Evolutionary conservation across 2,888 invertebrate species (phyloP), one percentile per base, ranked within the genome.

Genomic region (Helicoverpa assulta): DNA sequence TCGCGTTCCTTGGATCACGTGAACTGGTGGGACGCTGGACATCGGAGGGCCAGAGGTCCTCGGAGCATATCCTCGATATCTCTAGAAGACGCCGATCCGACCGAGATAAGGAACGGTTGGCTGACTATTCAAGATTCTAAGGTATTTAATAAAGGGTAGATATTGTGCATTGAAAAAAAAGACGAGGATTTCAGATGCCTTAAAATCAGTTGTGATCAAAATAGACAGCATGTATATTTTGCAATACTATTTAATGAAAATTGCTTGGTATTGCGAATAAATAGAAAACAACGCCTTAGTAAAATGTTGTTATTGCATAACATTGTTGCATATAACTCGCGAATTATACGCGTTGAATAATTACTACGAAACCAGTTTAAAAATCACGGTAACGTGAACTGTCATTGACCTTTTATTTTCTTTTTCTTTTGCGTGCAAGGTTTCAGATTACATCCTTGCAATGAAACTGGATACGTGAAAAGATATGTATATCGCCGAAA

Each of bases 101-200:
- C 82, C 1, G 92, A 93, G 2, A 93, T 94, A 55, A 91, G 94
- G 67, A 95, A 94, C 66, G 94, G 94, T 1, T 95, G 95, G 95
- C 87, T 95, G 19, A 95, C 95, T 0, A 81, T 95, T 40, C 77
- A 88, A 3, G 86, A 89, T 69, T 70, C 88, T 58, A 89, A 93
- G 94, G 94, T 94, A 90, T 62, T 70, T 55, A 1, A 12, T 43
- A 16, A 21, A 21, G 0, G 33, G 10, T 33, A 10, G 6, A 6
- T 33, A 33, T 33, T 8, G 33, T 33, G 33, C 33, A 33, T 10
- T 18, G 52, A 52, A 52, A 18, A 52, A 1, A 52, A 8, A 12
- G 12, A 12, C 19, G 12, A 26, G 26, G 26, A 26, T 26, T 26
- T 26, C 26, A 26, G 26, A 26, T 26, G 26, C 26, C 26, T 3